These are phyloP conservation scores for Caenorhabditis zanzibari DNA, from an alignment of 2,888 invertebrate genomes.

Conservation along the genomic window DNA sequence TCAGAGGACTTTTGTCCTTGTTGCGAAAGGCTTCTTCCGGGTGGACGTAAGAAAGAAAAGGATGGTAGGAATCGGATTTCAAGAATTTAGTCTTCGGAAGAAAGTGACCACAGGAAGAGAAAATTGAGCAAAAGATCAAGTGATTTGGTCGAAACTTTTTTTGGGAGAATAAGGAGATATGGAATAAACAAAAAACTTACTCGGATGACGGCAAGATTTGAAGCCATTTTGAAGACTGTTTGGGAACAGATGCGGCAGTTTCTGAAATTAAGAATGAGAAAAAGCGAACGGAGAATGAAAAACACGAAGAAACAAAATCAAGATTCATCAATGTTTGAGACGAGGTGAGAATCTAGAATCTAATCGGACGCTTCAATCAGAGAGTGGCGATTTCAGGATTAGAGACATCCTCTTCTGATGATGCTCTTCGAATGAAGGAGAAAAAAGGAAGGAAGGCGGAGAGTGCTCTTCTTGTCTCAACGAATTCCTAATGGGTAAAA, in stretches of 20 bases:
- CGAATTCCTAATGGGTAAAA: slow-evolving; percentile 27
- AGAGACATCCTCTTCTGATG: background rate
- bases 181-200: slow-evolving; percentile 20
- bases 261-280: background rate
- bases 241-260: background rate
- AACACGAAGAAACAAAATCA: slow-evolving; percentile 9
- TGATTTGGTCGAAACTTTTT: background rate
- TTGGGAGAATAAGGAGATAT: background rate
- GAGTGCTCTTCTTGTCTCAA: slow-evolving; percentile 15
- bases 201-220: slow-evolving; percentile 38
- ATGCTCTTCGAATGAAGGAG: slow-evolving; percentile 6
- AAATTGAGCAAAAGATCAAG: slow-evolving; percentile 17
- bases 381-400: slow-evolving; percentile 44
- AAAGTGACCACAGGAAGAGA: slow-evolving; percentile 12
- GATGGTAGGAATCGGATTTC: slow-evolving; percentile 25
- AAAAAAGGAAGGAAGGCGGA: slow-evolving; percentile 10
- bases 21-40: slow-evolving; percentile 28
- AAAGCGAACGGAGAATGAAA: background rate
- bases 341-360: slow-evolving; percentile 12
- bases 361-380: slow-evolving; percentile 37
- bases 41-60: background rate
- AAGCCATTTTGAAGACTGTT: slow-evolving; percentile 27
- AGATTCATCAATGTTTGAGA: background rate
- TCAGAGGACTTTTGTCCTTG: background rate
- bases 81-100: slow-evolving; percentile 24